Conservation (phyloP, 2,888 invertebrate species). For the Ferrisia virgata region DNA sequence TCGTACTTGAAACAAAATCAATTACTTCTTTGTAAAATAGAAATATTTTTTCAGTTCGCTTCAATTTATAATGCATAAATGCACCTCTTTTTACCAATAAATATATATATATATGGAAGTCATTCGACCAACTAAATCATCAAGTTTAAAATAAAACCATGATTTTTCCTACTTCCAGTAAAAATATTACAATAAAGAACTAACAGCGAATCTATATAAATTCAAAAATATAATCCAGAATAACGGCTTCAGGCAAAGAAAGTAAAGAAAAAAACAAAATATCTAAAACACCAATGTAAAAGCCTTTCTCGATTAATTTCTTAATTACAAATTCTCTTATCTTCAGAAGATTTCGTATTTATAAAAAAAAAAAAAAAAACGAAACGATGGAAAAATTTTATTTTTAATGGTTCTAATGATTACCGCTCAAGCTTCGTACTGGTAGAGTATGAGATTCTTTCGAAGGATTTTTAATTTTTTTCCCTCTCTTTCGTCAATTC, state of each 20-base stretch:
- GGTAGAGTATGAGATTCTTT: neutral
- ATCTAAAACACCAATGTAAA: neutral
- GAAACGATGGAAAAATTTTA: neutral
- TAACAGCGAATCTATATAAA: neutral
- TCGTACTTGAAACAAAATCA: no score
- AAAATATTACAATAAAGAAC: neutral
- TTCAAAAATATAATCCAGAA: neutral
- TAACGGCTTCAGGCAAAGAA: neutral
- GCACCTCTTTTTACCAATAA: no score
- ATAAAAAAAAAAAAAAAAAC: neutral
- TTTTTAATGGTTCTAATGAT: conserved; percentile 14
- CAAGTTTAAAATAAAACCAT: neutral
- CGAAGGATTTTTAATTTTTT: neutral
- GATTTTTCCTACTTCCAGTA: neutral
- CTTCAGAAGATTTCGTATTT: neutral
- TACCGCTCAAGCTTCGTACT: neutral
- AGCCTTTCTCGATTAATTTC: conserved; percentile 36
- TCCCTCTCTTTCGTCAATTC: neutral
- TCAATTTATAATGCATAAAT: no score
- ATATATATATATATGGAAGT: neutral
- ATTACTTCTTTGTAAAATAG: neutral
- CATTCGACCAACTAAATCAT: neutral
- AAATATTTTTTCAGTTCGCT: neutral
- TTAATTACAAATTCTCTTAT: conserved; percentile 37
- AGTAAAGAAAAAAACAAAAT: neutral